Evolutionary conservation across 2,888 invertebrate genomes (phyloP).

Genomic region (Pimpla rufipes): DNA sequence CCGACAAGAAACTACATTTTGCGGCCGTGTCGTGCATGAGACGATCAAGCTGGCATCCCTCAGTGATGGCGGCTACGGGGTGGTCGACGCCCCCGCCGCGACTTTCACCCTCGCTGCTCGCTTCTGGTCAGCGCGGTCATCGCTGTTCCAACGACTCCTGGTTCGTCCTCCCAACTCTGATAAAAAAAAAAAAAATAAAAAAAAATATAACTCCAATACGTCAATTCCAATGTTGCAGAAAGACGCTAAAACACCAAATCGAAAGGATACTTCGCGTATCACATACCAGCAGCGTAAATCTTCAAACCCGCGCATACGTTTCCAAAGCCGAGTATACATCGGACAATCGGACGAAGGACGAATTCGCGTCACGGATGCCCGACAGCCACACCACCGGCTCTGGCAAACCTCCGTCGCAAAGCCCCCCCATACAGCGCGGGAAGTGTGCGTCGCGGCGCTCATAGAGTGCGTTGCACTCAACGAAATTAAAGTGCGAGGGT

Average conservation of each 20-base stretch:
- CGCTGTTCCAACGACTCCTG: not conserved
- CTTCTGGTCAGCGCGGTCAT: constrained; percentile 53
- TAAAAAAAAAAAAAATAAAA: not conserved
- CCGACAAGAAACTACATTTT: not conserved
- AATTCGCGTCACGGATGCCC: constrained; percentile 55
- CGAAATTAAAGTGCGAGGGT: constrained; percentile 83
- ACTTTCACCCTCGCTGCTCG: constrained; percentile 25
- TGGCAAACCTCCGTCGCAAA: constrained; percentile 41
- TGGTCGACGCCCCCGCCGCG: constrained; percentile 65
- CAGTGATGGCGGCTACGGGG: constrained; percentile 79
- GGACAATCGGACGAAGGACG: not conserved
- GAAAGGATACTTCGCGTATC: no score
- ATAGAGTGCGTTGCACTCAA: constrained; percentile 82
- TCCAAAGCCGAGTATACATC: not conserved
- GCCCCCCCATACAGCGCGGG: not conserved
- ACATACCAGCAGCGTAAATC: no score
- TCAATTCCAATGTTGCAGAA: not conserved
- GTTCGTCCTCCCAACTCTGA: not conserved
- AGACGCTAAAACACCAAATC: no score
- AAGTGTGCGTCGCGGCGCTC: constrained; percentile 56
- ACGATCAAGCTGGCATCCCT: constrained; percentile 54
- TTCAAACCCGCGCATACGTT: not conserved
- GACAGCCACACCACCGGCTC: constrained; percentile 65
- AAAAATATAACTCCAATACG: not conserved
- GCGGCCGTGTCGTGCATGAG: constrained; percentile 32